Evolutionary conservation across 2,113 vertebrate genomes (phyloP).

Genomic region (Noturus placidus): DNA sequence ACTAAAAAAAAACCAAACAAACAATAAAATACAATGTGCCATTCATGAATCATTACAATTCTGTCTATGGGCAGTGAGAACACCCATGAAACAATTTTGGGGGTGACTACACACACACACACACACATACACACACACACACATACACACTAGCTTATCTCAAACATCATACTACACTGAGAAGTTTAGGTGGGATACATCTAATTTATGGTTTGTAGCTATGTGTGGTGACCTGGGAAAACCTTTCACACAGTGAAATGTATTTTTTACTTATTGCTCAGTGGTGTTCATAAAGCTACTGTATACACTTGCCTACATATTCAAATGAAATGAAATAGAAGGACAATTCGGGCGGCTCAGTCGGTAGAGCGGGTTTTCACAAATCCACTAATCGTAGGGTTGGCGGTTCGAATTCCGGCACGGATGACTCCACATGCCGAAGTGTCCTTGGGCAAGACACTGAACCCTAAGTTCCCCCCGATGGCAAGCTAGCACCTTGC

Average conservation of each 20-base stretch:
- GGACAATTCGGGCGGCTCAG: too few species aligned
- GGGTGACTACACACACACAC: too few species aligned
- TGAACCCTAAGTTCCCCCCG: too few species aligned
- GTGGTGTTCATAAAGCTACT: not conserved
- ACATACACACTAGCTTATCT: not conserved
- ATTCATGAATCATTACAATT: not conserved
- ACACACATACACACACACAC: too few species aligned
- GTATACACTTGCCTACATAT: not conserved
- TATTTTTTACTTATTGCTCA: not conserved
- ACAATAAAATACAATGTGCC: not conserved
- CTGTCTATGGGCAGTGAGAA: not conserved
- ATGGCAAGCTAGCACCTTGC: too few species aligned
- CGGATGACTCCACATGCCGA: too few species aligned
- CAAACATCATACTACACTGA: not conserved
- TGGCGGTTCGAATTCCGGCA: too few species aligned
- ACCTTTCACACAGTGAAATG: not conserved
- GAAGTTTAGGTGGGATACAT: not conserved
- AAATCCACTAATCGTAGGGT: too few species aligned
- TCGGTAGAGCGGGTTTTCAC: too few species aligned
- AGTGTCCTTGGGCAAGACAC: too few species aligned
- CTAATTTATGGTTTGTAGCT: not conserved
- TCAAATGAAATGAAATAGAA: not conserved
- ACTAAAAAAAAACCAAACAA: not conserved
- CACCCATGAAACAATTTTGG: not conserved
- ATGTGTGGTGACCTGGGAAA: not conserved